Conservation (phyloP, 2,113 vertebrate species). For the Corydoras maculifer region DNA sequence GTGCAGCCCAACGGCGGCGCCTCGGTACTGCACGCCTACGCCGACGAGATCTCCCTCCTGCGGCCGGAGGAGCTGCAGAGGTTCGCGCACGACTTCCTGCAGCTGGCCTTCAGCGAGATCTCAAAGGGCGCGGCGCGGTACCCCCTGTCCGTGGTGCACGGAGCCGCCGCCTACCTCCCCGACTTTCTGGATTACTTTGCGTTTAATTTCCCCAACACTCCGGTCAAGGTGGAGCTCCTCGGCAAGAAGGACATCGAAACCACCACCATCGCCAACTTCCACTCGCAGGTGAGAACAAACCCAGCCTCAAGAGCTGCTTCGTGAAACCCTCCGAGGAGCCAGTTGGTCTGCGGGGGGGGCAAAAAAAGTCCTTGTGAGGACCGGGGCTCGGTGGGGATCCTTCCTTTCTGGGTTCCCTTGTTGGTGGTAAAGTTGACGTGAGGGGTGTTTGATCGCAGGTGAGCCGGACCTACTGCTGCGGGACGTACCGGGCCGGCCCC, state of each 20-base stretch:
- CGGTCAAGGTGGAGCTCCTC: conserved; percentile 96
- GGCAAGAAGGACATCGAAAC: conserved; percentile 99
- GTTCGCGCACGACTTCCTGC: conserved; percentile 89
- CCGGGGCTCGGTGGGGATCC: neutral
- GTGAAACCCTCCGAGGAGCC: no score
- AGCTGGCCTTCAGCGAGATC: conserved; percentile 85
- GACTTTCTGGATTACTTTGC: conserved; percentile 98
- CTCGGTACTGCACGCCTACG: conserved; percentile 87
- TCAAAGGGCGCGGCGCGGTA: conserved; percentile 83
- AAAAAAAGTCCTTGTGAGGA: no score
- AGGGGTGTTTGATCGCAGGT: conserved; percentile 60
- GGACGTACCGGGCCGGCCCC: conserved; percentile 91
- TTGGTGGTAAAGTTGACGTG: neutral
- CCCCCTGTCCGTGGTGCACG: conserved; percentile 88
- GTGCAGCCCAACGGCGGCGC: conserved; percentile 92
- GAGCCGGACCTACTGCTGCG: conserved; percentile 91
- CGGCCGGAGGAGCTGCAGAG: conserved; percentile 82
- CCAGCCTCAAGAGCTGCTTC: no score
- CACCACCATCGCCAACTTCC: conserved; percentile 94
- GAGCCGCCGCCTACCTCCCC: conserved; percentile 88
- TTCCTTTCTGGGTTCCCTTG: no score
- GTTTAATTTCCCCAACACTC: conserved; percentile 96
- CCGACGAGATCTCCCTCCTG: conserved; percentile 90
- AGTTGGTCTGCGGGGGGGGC: no score
- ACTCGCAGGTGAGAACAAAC: conserved; percentile 77